Evolutionary conservation across 2,888 invertebrate genomes (phyloP), one percentile per base, ranked within the genome.

Genomic region (Anagyrus pseudococci): DNA sequence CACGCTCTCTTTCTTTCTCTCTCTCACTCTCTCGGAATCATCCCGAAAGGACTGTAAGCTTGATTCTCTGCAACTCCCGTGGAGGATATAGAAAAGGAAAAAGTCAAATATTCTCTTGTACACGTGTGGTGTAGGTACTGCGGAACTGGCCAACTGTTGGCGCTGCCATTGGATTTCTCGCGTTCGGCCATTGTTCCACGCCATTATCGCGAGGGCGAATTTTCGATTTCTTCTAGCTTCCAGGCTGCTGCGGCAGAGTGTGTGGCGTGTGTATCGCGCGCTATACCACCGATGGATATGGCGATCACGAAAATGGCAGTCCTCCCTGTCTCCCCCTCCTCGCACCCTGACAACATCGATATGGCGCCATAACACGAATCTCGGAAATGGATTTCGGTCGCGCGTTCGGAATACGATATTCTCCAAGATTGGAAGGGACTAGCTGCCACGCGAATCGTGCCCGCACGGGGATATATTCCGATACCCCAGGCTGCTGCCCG

Each of bases 221-320:
- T 62, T 62, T 62, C 62, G 37, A 62, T 62, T 62, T 62, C 48
- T 25, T 23, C n/a, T n/a, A n/a, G n/a, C n/a, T n/a, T n/a, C n/a
- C n/a, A n/a, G n/a, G n/a, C n/a, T n/a, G n/a, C n/a, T n/a, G n/a
- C n/a, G n/a, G n/a, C n/a, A n/a, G n/a, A n/a, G n/a, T n/a, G n/a
- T n/a, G n/a, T n/a, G n/a, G n/a, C n/a, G n/a, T n/a, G n/a, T n/a
- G n/a, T n/a, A n/a, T n/a, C n/a, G n/a, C n/a, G n/a, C n/a, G n/a
- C n/a, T n/a, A n/a, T 17, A 33, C 15, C 49, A 43, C 22, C 33
- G 44, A 62, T 50, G 49, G 40, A 48, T 37, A 48, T 46, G 17
- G 37, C 54, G 58, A 63, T 63, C 55, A 58, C 47, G 59, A 59
- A 59, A 56, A 52, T 56, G 52, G 54, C 59, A 52, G 22, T 50